Base-by-base conservation (phyloP, 2,888 invertebrate species). In the Norana najaformis region DNA sequence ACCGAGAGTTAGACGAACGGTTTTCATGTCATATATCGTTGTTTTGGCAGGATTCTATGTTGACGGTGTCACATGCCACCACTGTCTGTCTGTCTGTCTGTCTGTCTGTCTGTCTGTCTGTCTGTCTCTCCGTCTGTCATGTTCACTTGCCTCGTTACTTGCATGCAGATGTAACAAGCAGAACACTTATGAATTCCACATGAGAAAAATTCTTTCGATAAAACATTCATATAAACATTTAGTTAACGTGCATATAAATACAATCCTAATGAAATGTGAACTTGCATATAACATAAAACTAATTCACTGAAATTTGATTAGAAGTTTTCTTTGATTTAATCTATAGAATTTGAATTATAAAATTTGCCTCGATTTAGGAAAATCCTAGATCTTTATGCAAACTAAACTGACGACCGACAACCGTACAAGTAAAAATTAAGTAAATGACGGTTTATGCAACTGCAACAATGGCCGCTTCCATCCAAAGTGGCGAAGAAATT, bases 1-100 rank as follows among this genome's bases (percentile, higher is more conserved):
- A 85, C 85, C 85, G 85, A 85, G 85, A 36, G 83, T 36, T 36
- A 83, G 85, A 85, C 85, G 20, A 85, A 85, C 85, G 36, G 18
- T 85, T 34, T 8, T 85, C 85, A 13, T 23, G n/a, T 69, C 30
- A 69, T 11, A 1, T 1, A 23, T 6, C 47, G 23, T 23, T 20
- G 2, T 23, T 1, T 47, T 47, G 3, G 23, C 23, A 23, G 47
- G 23, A 47, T 23, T 47, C 20, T 47, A 20, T 4, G 41, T 41
- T 1, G 41, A 41, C 18, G 41, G 18, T 41, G 5, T 11, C 41
- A 41, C 18, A 41, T 16, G 16, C 18, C 41, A 41, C 8, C 47
- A 23, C 8, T 23, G 47, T 47, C 47, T 23, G 5, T 11, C n/a
- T n/a, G n/a, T n/a, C n/a, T 23, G 47, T 47, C 47, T 23, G 5